These are phyloP conservation scores for Cardiocondyla obscurior DNA, from an alignment of 1,140 invertebrate genomes.

Conservation along the genomic window DNA sequence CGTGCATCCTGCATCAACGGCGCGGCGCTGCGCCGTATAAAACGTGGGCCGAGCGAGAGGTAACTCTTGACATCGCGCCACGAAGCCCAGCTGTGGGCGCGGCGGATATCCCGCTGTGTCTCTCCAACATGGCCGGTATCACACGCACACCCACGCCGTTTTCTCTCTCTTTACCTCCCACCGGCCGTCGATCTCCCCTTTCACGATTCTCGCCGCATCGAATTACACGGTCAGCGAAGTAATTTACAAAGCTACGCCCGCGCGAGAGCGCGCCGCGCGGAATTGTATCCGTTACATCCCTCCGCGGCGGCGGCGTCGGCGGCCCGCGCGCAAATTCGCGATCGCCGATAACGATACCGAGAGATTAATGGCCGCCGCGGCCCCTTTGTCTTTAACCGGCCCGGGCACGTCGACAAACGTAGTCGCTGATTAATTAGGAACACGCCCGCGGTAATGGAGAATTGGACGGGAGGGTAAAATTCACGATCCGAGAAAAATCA, in stretches of 20 bases:
- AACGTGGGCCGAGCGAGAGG: constrained; percentile 45
- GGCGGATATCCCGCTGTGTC: constrained; percentile 78
- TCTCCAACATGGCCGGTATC: constrained; percentile 76
- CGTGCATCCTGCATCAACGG: constrained; percentile 9
- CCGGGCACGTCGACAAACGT: constrained; percentile 3
- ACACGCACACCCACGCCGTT: constrained; percentile 74
- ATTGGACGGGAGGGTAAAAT: not conserved
- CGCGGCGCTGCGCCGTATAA: constrained; percentile 39
- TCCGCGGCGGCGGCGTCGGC: not conserved
- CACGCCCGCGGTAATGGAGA: constrained; percentile 29
- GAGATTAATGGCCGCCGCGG: constrained; percentile 61
- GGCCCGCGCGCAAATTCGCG: constrained; percentile 61
- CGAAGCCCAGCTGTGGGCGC: constrained; percentile 74
- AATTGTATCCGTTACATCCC: constrained; percentile 67
- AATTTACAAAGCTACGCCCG: constrained; percentile 62
- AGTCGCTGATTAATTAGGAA: constrained; percentile 52
- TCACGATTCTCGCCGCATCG: constrained; percentile 55
- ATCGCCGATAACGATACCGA: constrained; percentile 64
- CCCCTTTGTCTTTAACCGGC: constrained; percentile 25
- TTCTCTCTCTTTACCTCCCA: constrained; percentile 30
- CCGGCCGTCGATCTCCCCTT: constrained; percentile 43
- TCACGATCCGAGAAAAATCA: constrained; percentile 47
- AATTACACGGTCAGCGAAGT: constrained; percentile 66
- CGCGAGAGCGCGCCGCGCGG: constrained; percentile 54
- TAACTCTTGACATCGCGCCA: constrained; percentile 24